Percentiles rank a stretch among this genome's conserved stretches.
phyloP scores from a whole-genome alignment of 1,140 invertebrate species.

The Gonatopus flavifemur region DNA sequence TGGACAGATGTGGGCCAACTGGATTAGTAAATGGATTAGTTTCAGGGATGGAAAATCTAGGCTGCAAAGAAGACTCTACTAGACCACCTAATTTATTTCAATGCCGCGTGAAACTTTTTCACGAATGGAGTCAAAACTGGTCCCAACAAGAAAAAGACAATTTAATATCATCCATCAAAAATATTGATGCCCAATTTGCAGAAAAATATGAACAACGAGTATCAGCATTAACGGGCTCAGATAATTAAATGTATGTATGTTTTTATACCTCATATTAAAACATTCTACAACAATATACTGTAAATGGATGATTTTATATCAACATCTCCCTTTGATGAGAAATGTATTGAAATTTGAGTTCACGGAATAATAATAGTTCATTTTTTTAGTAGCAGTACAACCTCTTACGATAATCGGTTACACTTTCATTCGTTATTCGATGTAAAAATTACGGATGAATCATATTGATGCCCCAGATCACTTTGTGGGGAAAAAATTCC shows the following conservation, averaged over 20 bases:
- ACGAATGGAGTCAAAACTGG: conserved; percentile 85
- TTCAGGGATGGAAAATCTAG: conserved; percentile 67
- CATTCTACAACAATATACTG: not conserved
- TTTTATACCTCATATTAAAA: not conserved
- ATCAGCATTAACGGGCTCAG: conserved; percentile 25
- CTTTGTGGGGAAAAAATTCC: too few species aligned
- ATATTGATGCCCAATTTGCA: conserved; percentile 71
- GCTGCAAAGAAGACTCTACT: conserved; percentile 62
- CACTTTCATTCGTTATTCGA: too few species aligned
- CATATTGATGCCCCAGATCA: too few species aligned
- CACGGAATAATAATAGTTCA: too few species aligned
- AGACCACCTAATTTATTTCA: conserved; percentile 85
- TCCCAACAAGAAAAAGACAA: conserved; percentile 71
- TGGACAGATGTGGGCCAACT: conserved; percentile 65
- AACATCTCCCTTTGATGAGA: too few species aligned
- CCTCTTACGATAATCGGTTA: too few species aligned
- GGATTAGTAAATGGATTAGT: conserved; percentile 74
- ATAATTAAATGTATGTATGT: conserved; percentile 6
- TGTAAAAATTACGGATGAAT: too few species aligned
- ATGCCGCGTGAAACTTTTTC: conserved; percentile 85
- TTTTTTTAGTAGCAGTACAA: too few species aligned
- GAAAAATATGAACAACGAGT: conserved; percentile 69
- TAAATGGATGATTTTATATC: too few species aligned
- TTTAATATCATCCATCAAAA: conserved; percentile 69
- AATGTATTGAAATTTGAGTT: too few species aligned